Base-by-base conservation (phyloP, 2,888 invertebrate genomes). In the Diloba caeruleocephala region DNA sequence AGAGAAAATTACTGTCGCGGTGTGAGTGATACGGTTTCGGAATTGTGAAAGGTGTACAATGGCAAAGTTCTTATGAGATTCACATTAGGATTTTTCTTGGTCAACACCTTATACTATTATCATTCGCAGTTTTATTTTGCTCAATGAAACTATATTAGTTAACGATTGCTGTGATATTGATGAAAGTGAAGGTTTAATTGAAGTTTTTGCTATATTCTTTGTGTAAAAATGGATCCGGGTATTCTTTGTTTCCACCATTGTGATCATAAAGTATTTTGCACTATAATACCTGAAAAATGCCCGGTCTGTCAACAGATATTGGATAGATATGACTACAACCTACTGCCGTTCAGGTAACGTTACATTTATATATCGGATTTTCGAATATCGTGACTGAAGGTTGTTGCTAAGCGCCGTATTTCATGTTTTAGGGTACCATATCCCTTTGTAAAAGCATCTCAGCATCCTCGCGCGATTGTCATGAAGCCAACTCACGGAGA, bases 231-330 rank as follows among this genome's bases (percentile, higher is more conserved):
- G 94, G 96, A 97, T 94, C 96, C 96, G 76, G 96, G 97, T 78
- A 96, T 98, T 84, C 95, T 98, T 85, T 98, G 98, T 94, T 97
- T 98, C 90, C 97, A 97, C 93, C 98, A 98, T 90, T 98, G 98
- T 87, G 95, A 95, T 51, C 94, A 96, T 63, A 96, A 96, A 92
- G 95, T 98, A 72, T 97, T 98, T 91, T 98, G 97, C 84, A 96
- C 97, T 78, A 90, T 93, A 69, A 94, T 98, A 79, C 98, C 98
- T 37, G 94, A 95, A 78, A 88, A 90, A 68, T 98, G 98, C 84
- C 98, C 98, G 48, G 94, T 96, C 71, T 98, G 98, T 88, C 93
- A 94, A 67, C 93, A 94, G 67, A 88, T 85, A 74, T 78, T 93
- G 28, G 92, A 93, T 74, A 87, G 92, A 87, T 93, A 93, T 66